These are phyloP conservation scores for Baccha elongata DNA, from an alignment of 2,888 invertebrate species.

Conservation along the genomic window DNA sequence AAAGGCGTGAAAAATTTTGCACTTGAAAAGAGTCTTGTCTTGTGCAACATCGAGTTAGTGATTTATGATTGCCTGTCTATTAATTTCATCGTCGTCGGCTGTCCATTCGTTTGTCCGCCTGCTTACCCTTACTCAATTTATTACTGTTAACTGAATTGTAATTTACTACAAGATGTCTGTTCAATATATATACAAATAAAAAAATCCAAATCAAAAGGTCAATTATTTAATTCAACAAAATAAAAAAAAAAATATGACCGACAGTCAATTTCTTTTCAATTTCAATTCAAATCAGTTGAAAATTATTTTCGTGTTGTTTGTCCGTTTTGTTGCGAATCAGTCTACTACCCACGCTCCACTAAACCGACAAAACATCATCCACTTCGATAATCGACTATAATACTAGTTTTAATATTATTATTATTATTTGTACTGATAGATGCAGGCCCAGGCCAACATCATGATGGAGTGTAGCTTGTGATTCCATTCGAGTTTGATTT, in stretches of 20 bases:
- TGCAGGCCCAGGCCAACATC: constrained; percentile 42
- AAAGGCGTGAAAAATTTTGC: constrained; percentile 48
- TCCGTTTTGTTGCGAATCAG: constrained; percentile 65
- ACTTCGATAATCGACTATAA: constrained; percentile 72
- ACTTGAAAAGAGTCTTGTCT: constrained; percentile 16
- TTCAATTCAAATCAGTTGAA: constrained; percentile 72
- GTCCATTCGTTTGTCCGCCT: not conserved
- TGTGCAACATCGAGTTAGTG: constrained; percentile 31
- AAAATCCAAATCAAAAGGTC: constrained; percentile 68
- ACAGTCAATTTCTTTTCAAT: constrained; percentile 74
- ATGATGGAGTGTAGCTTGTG: no score
- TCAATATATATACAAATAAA: constrained; percentile 19
- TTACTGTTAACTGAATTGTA: constrained; percentile 69
- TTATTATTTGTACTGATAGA: constrained; percentile 28
- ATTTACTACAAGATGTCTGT: constrained; percentile 22
- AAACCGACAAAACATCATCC: constrained; percentile 37
- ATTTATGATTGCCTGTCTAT: constrained; percentile 68
- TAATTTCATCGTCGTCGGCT: constrained; percentile 35
- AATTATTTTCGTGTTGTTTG: constrained; percentile 40
- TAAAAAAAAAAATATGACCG: constrained; percentile 64
- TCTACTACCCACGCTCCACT: constrained; percentile 71
- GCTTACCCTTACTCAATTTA: constrained; percentile 61
- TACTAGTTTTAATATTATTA: constrained; percentile 50
- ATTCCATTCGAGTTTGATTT: no score
- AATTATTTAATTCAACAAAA: constrained; percentile 73